Base-by-base conservation (phyloP, 35 echinoderm and acorn worm genomes). In the Heliocidaris erythrogramma region DNA sequence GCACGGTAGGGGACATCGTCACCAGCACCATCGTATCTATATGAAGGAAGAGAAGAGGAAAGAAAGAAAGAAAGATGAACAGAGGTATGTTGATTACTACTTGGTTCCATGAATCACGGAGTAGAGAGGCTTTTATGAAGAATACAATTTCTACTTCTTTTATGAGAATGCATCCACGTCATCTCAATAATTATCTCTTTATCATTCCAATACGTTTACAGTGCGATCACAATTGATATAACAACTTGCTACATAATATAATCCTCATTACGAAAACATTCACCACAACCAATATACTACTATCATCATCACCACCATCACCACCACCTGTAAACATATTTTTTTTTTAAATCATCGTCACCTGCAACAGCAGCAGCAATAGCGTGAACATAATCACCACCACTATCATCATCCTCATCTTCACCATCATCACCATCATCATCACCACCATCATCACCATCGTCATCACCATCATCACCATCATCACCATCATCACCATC, bases 21-120 rank as follows among this genome's bases (percentile, higher is more conserved):
- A 18, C 48, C 91, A 48, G 91, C 31, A 48, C 91, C 91, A 30
- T 92, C 91, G 7, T 56, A 92, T 92, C 91, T 92, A 31, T 2
- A 59, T 30, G 12, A 16, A 48, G 48, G 85, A 30, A 7, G 21
- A 13, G 12, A 24, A 47, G 87, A 9, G 87, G 13, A 47, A 32
- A 48, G 30, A 9, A 24, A 2, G 6, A 47, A 47, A 48, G 9
- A 21, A 0, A 2, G 9, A 42, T 18, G n/a, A n/a, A n/a, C 47
- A 48, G 31, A 86, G 31, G 0, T 52, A 52, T 16, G 0, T 42
- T 88, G 86, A 35, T 88, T 32, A 48, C 14, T 1, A 32, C 7
- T 48, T 27, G 86, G 2, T 86, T 9, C 85, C 2, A 86, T 30
- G 7, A 9, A 86, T 27, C 7, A 8, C 5, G 85, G 5, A 30